A percentile compares a stretch with the other conserved stretches of the same genome.
Evolutionary conservation across 2,113 vertebrate species (phyloP).

Genomic region (Burhinus oedicnemus): DNA sequence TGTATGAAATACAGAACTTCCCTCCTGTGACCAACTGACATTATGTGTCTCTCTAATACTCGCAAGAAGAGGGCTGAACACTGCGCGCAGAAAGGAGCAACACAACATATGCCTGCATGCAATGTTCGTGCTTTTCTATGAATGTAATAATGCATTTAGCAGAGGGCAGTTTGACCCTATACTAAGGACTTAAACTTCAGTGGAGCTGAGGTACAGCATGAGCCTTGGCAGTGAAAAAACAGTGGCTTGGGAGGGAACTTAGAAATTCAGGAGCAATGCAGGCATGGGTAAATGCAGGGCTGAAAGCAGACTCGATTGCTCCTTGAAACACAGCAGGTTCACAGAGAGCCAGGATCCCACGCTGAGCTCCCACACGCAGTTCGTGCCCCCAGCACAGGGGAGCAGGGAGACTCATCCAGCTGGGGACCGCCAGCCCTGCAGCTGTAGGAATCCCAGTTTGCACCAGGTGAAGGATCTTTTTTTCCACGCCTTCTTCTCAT

Average conservation of each 20-base stretch:
- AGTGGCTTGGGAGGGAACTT: background rate
- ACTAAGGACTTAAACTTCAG: background rate
- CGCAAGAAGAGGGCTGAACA: background rate
- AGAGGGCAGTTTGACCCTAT: background rate
- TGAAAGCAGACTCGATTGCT: background rate
- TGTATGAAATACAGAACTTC: background rate
- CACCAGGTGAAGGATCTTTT: background rate
- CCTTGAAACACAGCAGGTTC: background rate
- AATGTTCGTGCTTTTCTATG: background rate
- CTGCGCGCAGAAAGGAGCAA: background rate
- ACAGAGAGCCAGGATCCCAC: background rate
- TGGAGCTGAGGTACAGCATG: background rate
- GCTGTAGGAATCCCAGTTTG: background rate
- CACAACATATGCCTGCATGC: background rate
- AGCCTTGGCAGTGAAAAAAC: background rate
- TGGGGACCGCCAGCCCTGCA: background rate
- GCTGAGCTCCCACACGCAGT: background rate
- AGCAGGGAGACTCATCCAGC: background rate
- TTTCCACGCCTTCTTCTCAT: background rate
- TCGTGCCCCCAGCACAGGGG: background rate
- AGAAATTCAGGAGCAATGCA: background rate
- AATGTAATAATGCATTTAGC: background rate
- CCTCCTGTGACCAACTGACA: accelerated
- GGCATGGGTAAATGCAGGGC: background rate
- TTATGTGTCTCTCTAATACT: background rate